Evolutionary conservation across 1,140 invertebrate species (phyloP), one percentile per base, ranked within the genome.

Genomic region (Hermetia illucens): DNA sequence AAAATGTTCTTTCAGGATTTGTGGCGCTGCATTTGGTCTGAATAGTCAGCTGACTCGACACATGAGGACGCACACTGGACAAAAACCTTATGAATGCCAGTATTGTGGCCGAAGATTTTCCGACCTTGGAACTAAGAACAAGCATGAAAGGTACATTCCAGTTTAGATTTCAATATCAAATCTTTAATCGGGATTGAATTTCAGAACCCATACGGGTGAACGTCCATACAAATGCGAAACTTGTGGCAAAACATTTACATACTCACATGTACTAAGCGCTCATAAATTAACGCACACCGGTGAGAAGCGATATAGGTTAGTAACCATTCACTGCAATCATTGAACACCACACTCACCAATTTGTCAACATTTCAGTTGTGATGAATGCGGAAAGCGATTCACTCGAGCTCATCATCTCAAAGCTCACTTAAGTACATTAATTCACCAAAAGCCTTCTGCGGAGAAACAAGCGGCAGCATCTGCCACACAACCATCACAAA

Each of bases 221-320:
- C 59, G 77, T 6, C 79, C 80, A 0, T 82, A 78, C 45, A 67
- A 70, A 22, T 83, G 79, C 41, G 66, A 66, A 0, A 69, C 68
- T 0, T 83, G 80, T 49, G 69, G 71, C 1, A 82, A 82, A 52
- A 72, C 75, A 0, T 85, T 82, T 50, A 78, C 74, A 20, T 69
- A 72, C 12, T 69, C 72, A 31, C 72, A 72, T 44, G 72, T 74
- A 38, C 54, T 77, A 4, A 68, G 71, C 15, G 60, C 70, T 16
- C 76, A 79, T 42, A 61, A 66, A n/a, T 48, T 55, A 37, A 59
- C 52, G 4, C 57, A 60, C 37, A 58, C 57, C 1, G 54, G 54
- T 3, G 56, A 59, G 30, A 60, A 58, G 17, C 57, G 52, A 2
- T 52, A 52, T 21, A 39, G 25, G 42, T 55, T 49, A 36, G 46